These are phyloP conservation scores for Lasius fuliginosus DNA, from an alignment of 2,888 invertebrate genomes.

Conservation along the genomic window DNA sequence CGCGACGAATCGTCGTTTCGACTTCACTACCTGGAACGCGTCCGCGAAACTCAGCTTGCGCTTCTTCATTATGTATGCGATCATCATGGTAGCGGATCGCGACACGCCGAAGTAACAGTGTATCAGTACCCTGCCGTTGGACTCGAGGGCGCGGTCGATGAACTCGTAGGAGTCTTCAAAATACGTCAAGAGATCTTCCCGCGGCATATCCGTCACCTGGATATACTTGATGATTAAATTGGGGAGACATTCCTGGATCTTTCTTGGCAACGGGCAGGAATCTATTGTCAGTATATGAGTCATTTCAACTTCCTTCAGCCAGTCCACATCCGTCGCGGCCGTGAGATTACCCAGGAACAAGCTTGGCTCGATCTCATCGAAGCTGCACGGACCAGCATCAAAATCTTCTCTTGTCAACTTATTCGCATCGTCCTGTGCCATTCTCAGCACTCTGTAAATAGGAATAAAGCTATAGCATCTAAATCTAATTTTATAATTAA, in stretches of 20 bases:
- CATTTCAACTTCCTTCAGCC: conserved; percentile 90
- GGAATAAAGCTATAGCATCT: conserved; percentile 45
- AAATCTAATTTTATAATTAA: conserved; percentile 5
- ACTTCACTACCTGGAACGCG: conserved; percentile 91
- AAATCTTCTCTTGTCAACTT: conserved; percentile 86
- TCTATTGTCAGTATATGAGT: conserved; percentile 94
- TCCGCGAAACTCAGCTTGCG: conserved; percentile 91
- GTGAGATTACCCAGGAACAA: conserved; percentile 91
- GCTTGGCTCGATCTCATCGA: conserved; percentile 87
- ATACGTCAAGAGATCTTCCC: conserved; percentile 94
- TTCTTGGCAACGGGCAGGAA: conserved; percentile 93
- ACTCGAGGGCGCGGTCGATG: conserved; percentile 90
- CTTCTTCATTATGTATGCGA: conserved; percentile 96
- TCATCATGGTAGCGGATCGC: conserved; percentile 94
- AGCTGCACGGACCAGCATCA: conserved; percentile 88
- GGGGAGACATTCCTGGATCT: conserved; percentile 89
- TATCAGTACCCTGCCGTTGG: conserved; percentile 91
- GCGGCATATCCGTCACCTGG: conserved; percentile 94
- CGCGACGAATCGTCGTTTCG: conserved; percentile 91
- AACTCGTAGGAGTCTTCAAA: conserved; percentile 93
- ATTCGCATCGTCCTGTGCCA: conserved; percentile 53
- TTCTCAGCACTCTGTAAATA: conserved; percentile 61
- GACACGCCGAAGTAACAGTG: conserved; percentile 98
- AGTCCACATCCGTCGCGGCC: conserved; percentile 92
- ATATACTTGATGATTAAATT: conserved; percentile 92